phyloP scores from a whole-genome alignment of 2,797 vertebrate species.

The Chelmon rostratus region DNA sequence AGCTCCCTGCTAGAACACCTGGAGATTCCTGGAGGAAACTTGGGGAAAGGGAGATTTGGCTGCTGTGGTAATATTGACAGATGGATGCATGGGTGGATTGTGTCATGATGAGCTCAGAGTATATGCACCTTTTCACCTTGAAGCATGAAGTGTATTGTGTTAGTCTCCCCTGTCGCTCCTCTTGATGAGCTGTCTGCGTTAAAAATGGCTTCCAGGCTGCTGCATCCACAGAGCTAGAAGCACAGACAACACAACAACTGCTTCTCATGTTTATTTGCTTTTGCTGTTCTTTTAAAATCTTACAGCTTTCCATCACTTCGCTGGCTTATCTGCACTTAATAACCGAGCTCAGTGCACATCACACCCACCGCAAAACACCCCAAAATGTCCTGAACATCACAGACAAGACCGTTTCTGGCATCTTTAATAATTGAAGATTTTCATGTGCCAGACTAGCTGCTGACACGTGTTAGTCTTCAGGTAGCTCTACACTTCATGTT shows the following conservation, averaged over 20 bases:
- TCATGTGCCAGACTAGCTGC: slow-evolving; percentile 18
- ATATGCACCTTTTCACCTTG: slow-evolving; percentile 63
- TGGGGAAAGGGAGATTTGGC: slow-evolving; percentile 13
- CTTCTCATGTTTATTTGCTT: not conserved
- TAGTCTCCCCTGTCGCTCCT: slow-evolving; percentile 45
- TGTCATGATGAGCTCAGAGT: slow-evolving; percentile 43
- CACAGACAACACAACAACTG: not conserved
- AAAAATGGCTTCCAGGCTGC: slow-evolving; percentile 42
- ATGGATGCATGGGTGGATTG: slow-evolving; percentile 44
- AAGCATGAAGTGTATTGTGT: slow-evolving; percentile 57
- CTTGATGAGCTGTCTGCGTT: slow-evolving; percentile 56
- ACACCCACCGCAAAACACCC: not conserved
- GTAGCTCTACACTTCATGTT: slow-evolving; percentile 26
- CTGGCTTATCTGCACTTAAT: slow-evolving; percentile 8
- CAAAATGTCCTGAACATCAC: not conserved
- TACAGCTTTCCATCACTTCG: not conserved
- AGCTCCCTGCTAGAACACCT: slow-evolving; percentile 12
- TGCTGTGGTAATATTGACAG: slow-evolving; percentile 38
- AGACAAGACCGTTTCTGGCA: not conserved
- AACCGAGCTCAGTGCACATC: not conserved
- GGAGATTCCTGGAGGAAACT: slow-evolving; percentile 16
- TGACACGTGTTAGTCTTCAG: slow-evolving; percentile 42
- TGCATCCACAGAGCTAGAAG: slow-evolving; percentile 14
- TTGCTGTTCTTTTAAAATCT: not conserved
- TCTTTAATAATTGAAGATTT: slow-evolving; percentile 28